A percentile compares a stretch with the other conserved stretches of the same genome.
Conservation (phyloP, 1,140 invertebrate species). For the Dendroctonus ponderosae region DNA sequence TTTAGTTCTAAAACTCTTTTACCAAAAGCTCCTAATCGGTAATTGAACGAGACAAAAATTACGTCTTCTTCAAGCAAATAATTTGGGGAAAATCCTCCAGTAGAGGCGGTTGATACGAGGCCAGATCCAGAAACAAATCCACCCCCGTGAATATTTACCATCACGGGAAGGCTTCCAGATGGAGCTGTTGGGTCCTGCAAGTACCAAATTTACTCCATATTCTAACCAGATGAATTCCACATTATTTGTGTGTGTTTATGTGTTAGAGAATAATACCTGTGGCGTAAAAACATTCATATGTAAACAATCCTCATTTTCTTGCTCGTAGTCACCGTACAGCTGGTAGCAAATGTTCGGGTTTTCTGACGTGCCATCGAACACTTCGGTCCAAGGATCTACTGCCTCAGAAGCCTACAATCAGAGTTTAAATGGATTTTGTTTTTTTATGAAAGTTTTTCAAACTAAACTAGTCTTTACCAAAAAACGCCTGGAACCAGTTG, state of each 20-base stretch:
- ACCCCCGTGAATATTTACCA: slow-evolving; percentile 27
- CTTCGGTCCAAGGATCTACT: slow-evolving; percentile 28
- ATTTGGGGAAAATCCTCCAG: slow-evolving; percentile 15
- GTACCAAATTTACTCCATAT: background rate
- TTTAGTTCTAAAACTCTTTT: background rate
- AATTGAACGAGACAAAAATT: slow-evolving; percentile 25
- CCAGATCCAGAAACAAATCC: slow-evolving; percentile 24
- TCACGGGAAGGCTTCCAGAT: slow-evolving; percentile 5
- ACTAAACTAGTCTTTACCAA: slow-evolving; percentile 3
- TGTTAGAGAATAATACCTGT: slow-evolving; percentile 13
- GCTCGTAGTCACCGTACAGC: background rate
- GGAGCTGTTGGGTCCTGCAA: slow-evolving; percentile 9
- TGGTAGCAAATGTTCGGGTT: slow-evolving; percentile 29
- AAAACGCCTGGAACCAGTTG: slow-evolving; percentile 14
- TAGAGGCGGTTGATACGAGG: background rate
- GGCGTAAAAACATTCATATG: slow-evolving; percentile 31
- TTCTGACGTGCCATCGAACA: slow-evolving; percentile 29
- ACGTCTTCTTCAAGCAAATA: slow-evolving; percentile 17
- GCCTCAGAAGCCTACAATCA: slow-evolving; percentile 27
- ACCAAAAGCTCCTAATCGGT: slow-evolving; percentile 25
- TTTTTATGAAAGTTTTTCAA: background rate
- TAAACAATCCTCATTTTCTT: slow-evolving; percentile 34
- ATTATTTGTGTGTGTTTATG: background rate
- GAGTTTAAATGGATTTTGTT: background rate
- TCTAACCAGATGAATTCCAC: background rate